Base-by-base conservation (phyloP, 2,797 vertebrate genomes). In the Acrossocheilus wenchowensis region DNA sequence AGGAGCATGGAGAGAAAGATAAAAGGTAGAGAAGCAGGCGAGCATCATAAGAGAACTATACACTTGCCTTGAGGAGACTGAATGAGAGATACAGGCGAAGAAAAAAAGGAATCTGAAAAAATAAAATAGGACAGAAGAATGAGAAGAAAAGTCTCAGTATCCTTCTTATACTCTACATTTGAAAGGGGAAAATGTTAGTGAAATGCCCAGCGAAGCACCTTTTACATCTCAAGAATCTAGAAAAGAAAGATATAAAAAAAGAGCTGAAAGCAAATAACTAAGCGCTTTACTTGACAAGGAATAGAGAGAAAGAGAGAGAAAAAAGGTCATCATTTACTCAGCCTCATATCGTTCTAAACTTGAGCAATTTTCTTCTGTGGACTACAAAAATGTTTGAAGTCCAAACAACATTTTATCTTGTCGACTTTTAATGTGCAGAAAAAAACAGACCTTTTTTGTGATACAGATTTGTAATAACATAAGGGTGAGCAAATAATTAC, bases 21-120 rank as follows among this genome's bases (percentile, higher is more conserved):
- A 78, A 83, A 74, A 87, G 78, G 66, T 62, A 77, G 78, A 87
- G 79, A 88, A 90, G 93, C 94, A 94, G 93, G 93, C 90, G 91
- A 94, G 93, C 94, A 94, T 93, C 92, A 89, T 90, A 95, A 94
- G 92, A 95, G 94, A 95, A 94, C 94, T 92, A 93, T 91, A 95
- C 94, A 98, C 97, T 98, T 98, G 97, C 97, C 97, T 98, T 97
- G 96, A 96, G 97, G 94, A 96, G 97, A 97, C 94, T 96, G 96
- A 97, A 97, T 97, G 96, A 98, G 95, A 97, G 97, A 97, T 97
- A 97, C 97, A 96, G 96, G 96, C 95, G 96, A 96, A 94, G 96
- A 97, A 97, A 97, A 96, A 97, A 97, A 97, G 97, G 96, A 96
- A 98, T 98, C 97, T 98, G 97, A 93, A 97, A 97, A 97, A 96